These are phyloP conservation scores for Pseudopodoces humilis DNA, from an alignment of 2,113 vertebrate species.

Conservation along the genomic window DNA sequence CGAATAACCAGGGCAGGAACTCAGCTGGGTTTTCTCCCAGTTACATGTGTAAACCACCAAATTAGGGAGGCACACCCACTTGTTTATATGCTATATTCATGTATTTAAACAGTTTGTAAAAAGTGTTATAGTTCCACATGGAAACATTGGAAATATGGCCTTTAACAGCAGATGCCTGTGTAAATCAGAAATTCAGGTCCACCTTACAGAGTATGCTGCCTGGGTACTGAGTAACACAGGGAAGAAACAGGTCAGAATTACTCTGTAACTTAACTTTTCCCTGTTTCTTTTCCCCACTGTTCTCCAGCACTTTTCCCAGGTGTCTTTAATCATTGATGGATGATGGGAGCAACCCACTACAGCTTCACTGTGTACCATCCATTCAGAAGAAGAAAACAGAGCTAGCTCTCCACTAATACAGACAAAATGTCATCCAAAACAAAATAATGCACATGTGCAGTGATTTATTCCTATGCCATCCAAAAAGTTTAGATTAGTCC, in stretches of 20 bases:
- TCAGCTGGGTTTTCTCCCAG: not conserved
- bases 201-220: not conserved
- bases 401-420: not conserved
- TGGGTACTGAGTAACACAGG: not conserved
- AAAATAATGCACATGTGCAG: not conserved
- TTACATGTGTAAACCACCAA: not conserved
- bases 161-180: not conserved
- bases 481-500: not conserved
- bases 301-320: not conserved
- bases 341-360: not conserved
- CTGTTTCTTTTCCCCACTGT: not conserved
- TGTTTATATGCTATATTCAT: not conserved
- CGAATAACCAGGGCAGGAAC: not conserved
- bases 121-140: fast-evolving
- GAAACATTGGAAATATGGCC: not conserved
- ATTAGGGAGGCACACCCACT: not conserved
- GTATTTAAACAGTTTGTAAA: not conserved
- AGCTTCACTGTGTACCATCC: not conserved
- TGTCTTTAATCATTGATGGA: not conserved
- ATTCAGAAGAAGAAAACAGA: not conserved
- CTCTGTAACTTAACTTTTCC: not conserved
- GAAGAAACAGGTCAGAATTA: not conserved
- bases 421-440: not conserved
- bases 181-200: not conserved
- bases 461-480: not conserved